Conservation (phyloP, 2,113 vertebrate genomes). For the Hymenochirus boettgeri region DNA sequence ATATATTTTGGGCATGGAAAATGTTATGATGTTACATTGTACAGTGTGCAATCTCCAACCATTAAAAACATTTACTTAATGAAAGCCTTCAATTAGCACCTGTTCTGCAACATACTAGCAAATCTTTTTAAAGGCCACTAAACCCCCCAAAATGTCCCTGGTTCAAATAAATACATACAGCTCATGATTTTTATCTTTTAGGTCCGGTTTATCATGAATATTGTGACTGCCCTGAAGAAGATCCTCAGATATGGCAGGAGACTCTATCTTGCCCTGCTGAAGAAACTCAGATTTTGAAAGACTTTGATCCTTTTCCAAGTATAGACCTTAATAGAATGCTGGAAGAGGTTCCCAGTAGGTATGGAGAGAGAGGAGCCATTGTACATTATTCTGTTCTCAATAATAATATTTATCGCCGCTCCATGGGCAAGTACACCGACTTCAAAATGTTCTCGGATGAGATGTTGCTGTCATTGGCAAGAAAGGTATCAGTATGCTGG, state of each 20-base stretch:
- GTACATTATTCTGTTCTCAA: constrained; percentile 81
- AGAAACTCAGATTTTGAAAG: constrained; percentile 74
- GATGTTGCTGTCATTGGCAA: constrained; percentile 80
- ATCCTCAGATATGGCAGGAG: constrained; percentile 66
- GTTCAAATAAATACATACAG: too few relatives aligned
- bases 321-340: constrained; percentile 75
- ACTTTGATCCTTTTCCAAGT: constrained; percentile 76
- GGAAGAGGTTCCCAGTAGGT: constrained; percentile 74
- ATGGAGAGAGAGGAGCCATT: constrained; percentile 72
- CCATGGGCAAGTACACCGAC: constrained; percentile 88
- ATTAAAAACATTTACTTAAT: too few relatives aligned
- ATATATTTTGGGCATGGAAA: too few relatives aligned
- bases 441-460: constrained; percentile 97
- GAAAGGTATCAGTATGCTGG: constrained; percentile 70
- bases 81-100: too few relatives aligned
- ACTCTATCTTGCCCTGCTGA: constrained; percentile 67
- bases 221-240: constrained; percentile 76
- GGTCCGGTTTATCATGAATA: constrained; percentile 86
- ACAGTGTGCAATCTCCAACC: too few relatives aligned
- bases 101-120: too few relatives aligned
- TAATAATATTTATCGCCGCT: constrained; percentile 76
- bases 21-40: too few relatives aligned
- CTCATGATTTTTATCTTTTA: constrained; percentile 46
- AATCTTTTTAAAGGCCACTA: too few relatives aligned
- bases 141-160: too few relatives aligned